Conservation (phyloP, 2,797 vertebrate genomes). For the Poeciliopsis paucimaculata region DNA sequence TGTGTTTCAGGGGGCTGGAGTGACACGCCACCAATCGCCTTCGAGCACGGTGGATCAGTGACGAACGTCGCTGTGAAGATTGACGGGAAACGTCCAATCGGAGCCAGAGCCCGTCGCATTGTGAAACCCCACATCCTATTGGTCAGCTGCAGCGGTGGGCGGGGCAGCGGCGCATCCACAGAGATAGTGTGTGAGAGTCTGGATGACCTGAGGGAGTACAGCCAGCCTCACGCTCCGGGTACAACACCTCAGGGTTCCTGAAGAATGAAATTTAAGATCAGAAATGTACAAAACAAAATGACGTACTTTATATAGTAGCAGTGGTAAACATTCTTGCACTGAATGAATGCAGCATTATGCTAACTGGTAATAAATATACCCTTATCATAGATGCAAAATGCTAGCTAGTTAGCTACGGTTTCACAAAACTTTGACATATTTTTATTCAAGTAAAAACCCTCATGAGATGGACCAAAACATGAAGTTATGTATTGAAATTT, state of each 20-base stretch:
- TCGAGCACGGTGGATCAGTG: slow-evolving; percentile 91
- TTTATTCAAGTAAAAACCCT: no score
- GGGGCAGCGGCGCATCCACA: slow-evolving; percentile 55
- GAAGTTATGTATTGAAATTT: no score
- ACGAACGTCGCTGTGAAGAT: slow-evolving; percentile 88
- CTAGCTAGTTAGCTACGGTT: no score
- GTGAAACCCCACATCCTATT: slow-evolving; percentile 81
- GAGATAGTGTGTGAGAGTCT: slow-evolving; percentile 81
- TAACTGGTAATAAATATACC: no score
- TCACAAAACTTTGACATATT: no score
- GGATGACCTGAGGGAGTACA: slow-evolving; percentile 87
- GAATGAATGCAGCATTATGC: no score
- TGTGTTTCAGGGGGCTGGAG: slow-evolving; percentile 90
- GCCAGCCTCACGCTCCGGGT: slow-evolving; percentile 94
- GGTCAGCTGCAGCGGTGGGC: slow-evolving; percentile 68
- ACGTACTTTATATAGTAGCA: no score
- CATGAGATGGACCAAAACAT: no score
- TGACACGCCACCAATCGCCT: slow-evolving; percentile 93
- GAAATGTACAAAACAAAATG: no score
- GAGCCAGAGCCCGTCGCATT: slow-evolving; percentile 86
- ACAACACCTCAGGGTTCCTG: neutral
- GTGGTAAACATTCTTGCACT: no score
- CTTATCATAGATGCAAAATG: no score
- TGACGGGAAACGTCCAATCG: slow-evolving; percentile 87
- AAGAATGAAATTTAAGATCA: no score